phyloP scores from a whole-genome alignment of 2,113 vertebrate genomes.

The Axis porcinus region DNA sequence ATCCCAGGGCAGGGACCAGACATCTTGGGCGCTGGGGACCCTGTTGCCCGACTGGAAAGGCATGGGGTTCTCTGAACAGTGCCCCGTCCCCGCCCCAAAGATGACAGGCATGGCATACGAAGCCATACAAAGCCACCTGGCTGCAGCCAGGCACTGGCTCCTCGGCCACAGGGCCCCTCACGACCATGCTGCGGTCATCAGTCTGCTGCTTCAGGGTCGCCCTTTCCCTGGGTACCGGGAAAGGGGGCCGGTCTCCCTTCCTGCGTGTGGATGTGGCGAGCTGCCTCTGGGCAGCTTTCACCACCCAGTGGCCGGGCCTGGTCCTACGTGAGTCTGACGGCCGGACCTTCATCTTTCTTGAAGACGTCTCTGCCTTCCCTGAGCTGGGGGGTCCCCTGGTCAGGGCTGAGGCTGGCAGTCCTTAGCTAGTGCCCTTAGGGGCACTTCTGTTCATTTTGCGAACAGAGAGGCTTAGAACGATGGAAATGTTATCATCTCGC shows the following conservation, averaged over 20 bases:
- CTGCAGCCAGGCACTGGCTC: not conserved
- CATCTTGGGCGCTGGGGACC: not conserved
- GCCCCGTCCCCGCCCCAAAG: not conserved
- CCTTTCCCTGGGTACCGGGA: not conserved
- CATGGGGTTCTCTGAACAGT: not conserved
- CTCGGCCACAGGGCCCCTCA: not conserved
- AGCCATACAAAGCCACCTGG: not conserved
- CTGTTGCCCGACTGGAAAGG: accelerated
- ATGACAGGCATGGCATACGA: not conserved
- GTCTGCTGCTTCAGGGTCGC: not conserved
- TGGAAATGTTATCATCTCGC: accelerated
- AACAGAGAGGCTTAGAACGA: not conserved
- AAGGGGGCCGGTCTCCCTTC: not conserved
- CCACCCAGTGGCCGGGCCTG: accelerated
- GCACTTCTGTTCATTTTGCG: not conserved
- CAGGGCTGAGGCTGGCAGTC: not conserved
- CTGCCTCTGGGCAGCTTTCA: accelerated
- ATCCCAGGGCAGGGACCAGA: not conserved
- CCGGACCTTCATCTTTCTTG: not conserved
- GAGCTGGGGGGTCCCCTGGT: not conserved
- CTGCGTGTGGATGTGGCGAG: not conserved
- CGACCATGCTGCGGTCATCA: accelerated
- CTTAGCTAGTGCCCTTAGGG: not conserved
- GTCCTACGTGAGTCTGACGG: too few relatives aligned
- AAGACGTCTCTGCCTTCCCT: not conserved